Evolutionary conservation across 2,797 vertebrate species (phyloP), one percentile per base, ranked within the genome.

Genomic region (Darevskia mixta): DNA sequence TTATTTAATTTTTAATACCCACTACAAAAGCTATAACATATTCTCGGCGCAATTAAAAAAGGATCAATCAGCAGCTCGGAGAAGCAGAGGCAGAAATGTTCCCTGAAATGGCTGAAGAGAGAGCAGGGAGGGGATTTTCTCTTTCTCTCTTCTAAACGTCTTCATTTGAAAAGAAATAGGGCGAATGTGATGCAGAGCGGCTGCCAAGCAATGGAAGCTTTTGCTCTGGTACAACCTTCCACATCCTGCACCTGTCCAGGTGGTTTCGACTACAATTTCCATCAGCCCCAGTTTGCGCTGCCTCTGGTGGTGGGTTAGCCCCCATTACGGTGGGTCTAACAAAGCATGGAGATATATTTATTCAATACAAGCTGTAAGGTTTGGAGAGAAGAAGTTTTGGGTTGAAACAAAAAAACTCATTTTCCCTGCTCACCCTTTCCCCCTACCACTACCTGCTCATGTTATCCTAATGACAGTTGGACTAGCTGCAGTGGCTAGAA

Each of bases 1-100:
- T 85, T 91, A 91, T 92, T 93, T 92, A 94, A 92, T 93, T 90
- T 95, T 94, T 94, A 95, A 95, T 95, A 93, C 61, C 87, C 83
- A 89, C 94, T 83, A 93, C 92, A 93, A 92, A 82, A 90, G 73
- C 88, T 93, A 94, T 95, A 93, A 95, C 95, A 95, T 94, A 95
- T 95, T 95, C 93, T 93, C 94, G 92, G 94, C 87, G 94, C 95
- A 94, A 96, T 96, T 94, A 95, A 94, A 94, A 91, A 91, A 71
- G 88, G 85, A 89, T 89, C 90, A 92, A 92, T 83, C 90, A 94
- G 88, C 86, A 71, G 71, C 87, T 93, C 86, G 75, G 86, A 81
- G 82, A 84, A 85, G 91, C 89, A 90, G 82, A 93, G 92, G 92
- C 81, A 83, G 85, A 2, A 1, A 43, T 78, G 29, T 17, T 9